Evolutionary conservation across 2,797 vertebrate species (phyloP), one percentile per base, ranked within the genome.

Genomic region (Phrynocephalus forsythii): DNA sequence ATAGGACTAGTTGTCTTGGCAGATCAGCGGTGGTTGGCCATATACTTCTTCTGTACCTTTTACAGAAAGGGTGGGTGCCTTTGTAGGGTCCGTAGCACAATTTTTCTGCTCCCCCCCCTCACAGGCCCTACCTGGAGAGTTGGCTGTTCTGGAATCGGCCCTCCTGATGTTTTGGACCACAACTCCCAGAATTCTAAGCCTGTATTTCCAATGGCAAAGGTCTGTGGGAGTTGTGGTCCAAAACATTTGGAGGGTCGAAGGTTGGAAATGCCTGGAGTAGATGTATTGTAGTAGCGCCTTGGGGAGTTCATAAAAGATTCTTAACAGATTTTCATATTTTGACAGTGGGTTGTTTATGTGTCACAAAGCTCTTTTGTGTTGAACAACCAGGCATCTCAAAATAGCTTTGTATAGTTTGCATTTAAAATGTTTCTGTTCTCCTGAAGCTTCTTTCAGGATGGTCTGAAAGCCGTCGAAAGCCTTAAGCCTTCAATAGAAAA

Each of bases 401-500:
- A 13, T 48, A 82, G 68, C 67, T 68, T 48, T 48, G 80, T 28
- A 56, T 48, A 60, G 2, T 67, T 33, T 71, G 26, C 9, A 80
- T 86, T 90, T 91, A 67, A 24, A 15, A 0, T 13, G n/a, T 50
- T 2, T 86, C 84, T 92, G 83, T 91, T 26, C 84, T 90, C 73
- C 85, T 87, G 0, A 94, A 99, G 99, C 97, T 99, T 99, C 95
- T 99, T 99, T 95, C 99, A 99, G 96, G 99, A 99, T 56, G 99
- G 99, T 1, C 95, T 99, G 89, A 99, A 99, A 97, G 99, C 99
- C 0, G 99, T 99, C 83, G 99, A 99, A 96, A 99, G 98, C 95
- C 97, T 99, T 84, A 99, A 99, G 86, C 99, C 99, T 85, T 99
- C 98, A 83, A 99, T 99, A 63, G 99, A 99, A 93, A 99, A 97